phyloP scores from a whole-genome alignment of 2,113 vertebrate species.

The Ranitomeya variabilis region DNA sequence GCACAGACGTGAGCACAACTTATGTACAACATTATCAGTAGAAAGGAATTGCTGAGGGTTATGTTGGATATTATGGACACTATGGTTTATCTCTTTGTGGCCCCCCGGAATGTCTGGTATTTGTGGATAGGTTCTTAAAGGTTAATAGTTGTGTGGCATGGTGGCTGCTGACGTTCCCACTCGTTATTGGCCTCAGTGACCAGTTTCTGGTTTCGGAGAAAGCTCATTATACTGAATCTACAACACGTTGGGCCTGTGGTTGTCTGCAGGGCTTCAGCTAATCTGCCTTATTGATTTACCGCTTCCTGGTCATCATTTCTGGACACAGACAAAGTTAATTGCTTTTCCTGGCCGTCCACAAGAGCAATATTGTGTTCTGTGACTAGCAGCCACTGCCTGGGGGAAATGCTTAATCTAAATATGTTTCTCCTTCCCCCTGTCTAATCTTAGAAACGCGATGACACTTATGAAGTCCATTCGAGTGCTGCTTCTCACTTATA shows the following conservation, averaged over 20 bases:
- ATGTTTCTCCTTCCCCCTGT: not conserved
- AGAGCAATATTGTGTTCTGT: not conserved
- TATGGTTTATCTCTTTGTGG: not conserved
- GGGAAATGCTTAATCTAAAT: not conserved
- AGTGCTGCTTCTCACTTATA: not conserved
- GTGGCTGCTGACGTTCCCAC: not conserved
- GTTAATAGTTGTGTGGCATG: slow-evolving; percentile 35
- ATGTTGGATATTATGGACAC: not conserved
- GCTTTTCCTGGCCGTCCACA: not conserved
- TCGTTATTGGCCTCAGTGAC: slow-evolving; percentile 5
- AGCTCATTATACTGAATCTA: slow-evolving; percentile 36
- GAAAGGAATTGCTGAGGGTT: not conserved
- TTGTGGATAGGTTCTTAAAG: slow-evolving; percentile 19
- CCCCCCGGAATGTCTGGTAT: not conserved
- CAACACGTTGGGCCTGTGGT: not conserved
- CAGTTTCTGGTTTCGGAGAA: slow-evolving; percentile 24
- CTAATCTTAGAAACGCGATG: not conserved
- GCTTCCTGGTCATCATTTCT: slow-evolving; percentile 4
- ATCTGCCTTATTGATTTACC: slow-evolving; percentile 37
- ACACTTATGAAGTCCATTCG: slow-evolving; percentile 10
- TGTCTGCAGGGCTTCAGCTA: slow-evolving; percentile 32
- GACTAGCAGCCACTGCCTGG: not conserved
- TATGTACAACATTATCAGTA: not conserved
- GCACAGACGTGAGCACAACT: not conserved
- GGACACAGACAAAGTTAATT: slow-evolving; percentile 17